Evolutionary conservation across 2,113 vertebrate genomes (phyloP), one percentile per base, ranked within the genome.

Genomic region (Hippocampus comes): DNA sequence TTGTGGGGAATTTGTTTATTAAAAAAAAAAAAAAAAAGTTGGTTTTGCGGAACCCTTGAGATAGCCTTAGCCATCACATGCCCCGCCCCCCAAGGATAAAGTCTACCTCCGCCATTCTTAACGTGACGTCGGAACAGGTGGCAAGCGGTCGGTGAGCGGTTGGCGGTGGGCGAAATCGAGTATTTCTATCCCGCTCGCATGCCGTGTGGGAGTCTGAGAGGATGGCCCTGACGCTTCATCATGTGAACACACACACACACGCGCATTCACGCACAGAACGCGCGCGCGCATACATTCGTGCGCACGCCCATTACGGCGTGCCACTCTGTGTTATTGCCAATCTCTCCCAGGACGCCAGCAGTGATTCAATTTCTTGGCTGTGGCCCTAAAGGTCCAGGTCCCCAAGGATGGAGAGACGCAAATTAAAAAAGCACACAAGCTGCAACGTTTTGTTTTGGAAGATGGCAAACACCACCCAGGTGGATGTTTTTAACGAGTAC

Each of bases 361-460:
- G 63, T 80, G 82, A 89, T 87, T 90, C 73, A 86, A 89, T 90
- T 88, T 83, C 74, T 74, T 1, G 42, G 18, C 56, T 57, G 38
- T 20, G 75, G 55, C 68, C 75, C 75, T 0, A 48, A 42, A 68
- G 84, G 78, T 84, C 71, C 21, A 11, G 17, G 15, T n/a, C 21
- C 53, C 48, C 48, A 18, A 51, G 48, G 53, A 21, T n/a, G 6
- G 2, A 0, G 88, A 74, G 78, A 77, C 49, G 0, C 14, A 66
- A 81, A 80, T 74, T 43, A 76, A 83, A 18, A 84, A 81, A 56
- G 30, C 78, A 63, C 51, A 51, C 69, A 59, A 73, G 80, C 74
- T 38, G 56, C n/a, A 21, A 20, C 69, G 72, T 84, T 82, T 84
- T 87, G 83, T 86, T 88, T 84, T 84, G 83, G 87, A 85, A 88